phyloP scores from a whole-genome alignment of 2,113 vertebrate genomes.

The Carollia perspicillata region DNA sequence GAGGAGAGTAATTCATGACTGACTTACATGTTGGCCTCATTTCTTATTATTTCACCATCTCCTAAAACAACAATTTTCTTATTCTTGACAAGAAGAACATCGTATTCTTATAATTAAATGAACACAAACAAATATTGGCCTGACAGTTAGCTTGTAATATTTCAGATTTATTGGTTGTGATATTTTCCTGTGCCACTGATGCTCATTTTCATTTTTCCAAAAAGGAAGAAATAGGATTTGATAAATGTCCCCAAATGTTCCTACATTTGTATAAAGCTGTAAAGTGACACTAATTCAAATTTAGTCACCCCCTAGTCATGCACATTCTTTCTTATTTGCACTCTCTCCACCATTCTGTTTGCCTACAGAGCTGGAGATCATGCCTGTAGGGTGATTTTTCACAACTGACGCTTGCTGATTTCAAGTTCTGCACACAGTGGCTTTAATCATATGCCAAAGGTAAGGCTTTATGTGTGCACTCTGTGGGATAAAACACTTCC shows the following conservation, averaged over 20 bases:
- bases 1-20: not conserved
- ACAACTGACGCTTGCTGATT: not conserved
- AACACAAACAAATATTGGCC: not conserved
- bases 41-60: not conserved
- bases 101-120: not conserved
- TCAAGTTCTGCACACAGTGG: not conserved
- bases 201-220: conserved; percentile 8
- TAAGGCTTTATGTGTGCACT: not conserved
- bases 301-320: not conserved
- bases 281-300: not conserved
- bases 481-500: not conserved
- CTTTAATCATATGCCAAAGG: not conserved
- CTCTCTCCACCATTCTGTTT: not conserved
- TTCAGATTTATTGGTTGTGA: not conserved
- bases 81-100: not conserved
- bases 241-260: not conserved
- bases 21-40: not conserved
- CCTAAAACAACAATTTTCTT: not conserved
- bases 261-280: not conserved
- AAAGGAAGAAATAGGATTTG: not conserved
- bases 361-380: not conserved
- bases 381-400: not conserved
- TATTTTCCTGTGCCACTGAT: conserved; percentile 8
- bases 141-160: not conserved
- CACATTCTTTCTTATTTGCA: not conserved